A percentile compares a stretch with the other conserved stretches of the same genome.
Evolutionary conservation across 2,113 vertebrate genomes (phyloP).

Genomic region (Psammodynastes pulverulentus): DNA sequence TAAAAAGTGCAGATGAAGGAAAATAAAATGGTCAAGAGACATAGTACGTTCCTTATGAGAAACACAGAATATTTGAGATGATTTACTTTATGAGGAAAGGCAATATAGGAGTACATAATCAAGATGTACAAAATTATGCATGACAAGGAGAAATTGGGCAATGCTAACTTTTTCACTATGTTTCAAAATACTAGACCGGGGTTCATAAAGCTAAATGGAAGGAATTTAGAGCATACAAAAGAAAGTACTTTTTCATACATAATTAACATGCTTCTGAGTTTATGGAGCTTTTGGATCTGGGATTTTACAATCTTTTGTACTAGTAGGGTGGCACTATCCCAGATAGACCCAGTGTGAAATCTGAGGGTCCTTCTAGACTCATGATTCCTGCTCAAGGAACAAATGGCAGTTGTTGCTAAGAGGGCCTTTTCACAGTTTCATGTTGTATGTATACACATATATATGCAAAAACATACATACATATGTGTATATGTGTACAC

Average conservation of each 20-base stretch:
- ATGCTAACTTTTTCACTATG: not conserved
- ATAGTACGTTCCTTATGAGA: not conserved
- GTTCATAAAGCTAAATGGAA: not conserved
- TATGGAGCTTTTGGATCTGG: not conserved
- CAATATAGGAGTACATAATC: not conserved
- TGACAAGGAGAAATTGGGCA: not conserved
- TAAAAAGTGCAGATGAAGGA: not conserved
- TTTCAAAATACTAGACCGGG: not conserved
- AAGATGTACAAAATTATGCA: not conserved
- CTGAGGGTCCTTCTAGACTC: not conserved
- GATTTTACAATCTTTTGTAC: not conserved
- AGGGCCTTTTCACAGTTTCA: not conserved
- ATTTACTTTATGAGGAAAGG: not conserved
- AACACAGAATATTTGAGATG: not conserved
- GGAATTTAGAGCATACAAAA: not conserved
- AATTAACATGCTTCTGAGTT: not conserved
- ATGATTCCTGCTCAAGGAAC: not conserved
- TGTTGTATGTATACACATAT: not conserved
- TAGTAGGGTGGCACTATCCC: not conserved
- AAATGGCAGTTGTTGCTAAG: not conserved
- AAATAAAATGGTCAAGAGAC: not conserved
- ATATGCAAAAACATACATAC: not conserved
- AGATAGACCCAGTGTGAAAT: not conserved
- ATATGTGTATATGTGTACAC: not conserved
- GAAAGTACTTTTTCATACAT: not conserved